Evolutionary conservation across 1,140 invertebrate species (phyloP), one percentile per base, ranked within the genome.

Genomic region (Zophobas morio): DNA sequence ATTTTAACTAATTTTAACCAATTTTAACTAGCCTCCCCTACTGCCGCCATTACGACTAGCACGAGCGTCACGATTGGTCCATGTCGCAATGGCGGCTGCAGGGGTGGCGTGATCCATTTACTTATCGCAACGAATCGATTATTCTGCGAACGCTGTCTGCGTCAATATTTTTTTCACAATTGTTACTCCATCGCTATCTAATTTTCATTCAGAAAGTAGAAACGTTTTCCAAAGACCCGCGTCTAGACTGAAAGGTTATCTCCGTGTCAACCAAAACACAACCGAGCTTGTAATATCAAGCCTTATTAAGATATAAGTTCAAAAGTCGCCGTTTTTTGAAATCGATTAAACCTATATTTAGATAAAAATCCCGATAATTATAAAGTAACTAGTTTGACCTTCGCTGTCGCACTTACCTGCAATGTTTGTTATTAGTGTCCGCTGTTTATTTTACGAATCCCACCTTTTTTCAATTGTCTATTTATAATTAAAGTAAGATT

Each of bases 211-310:
- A 20, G 20, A 20, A 20, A 20, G 20, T 20, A 20, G 20, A 20
- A 46, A 46, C 3, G 42, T 46, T 46, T 46, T 46, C 8, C 42
- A 8, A 46, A 46, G 3, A 35, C 32, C 1, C 54, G 1, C 54
- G 54, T 57, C 54, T 57, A 57, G 54, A 57, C 54, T 57, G 3
- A 5, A 57, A 35, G 54, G 54, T 57, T 57, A 57, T 57, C 54
- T 4, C 2, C 32, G 8, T 4, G 20, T 57, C 34, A 33, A 4
- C 34, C 1, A 35, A 57, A 57, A 35, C 32, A 57, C 34, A 51
- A 51, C 20, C 54, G 54, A 57, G 32, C 54, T 57, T 57, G 54
- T 57, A 35, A 57, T 35, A 57, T 57, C 54, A 34, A 2, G 2
- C 54, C 8, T 34, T 35, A 57, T 57, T 57, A 57, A 57, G 54